Evolutionary conservation across 1,140 invertebrate genomes (phyloP).

Genomic region (Ctenoplectra terminalis): DNA sequence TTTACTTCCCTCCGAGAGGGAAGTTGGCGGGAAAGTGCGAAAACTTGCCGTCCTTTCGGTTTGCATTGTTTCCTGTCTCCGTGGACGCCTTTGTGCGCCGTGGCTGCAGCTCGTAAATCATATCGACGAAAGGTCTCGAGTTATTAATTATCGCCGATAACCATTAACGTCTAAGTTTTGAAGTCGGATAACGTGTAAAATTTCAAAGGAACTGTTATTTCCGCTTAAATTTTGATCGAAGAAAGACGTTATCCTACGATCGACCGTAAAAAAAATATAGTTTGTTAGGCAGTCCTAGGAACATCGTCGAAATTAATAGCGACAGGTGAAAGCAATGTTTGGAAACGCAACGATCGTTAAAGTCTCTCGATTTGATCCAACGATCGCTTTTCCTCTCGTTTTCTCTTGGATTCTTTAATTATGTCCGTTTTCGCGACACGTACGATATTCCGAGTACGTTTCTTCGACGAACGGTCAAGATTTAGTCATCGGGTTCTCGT

Average conservation of each 20-base stretch:
- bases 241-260: too few relatives aligned
- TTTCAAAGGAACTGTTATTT: too few relatives aligned
- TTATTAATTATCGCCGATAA: not conserved
- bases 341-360: constrained; percentile 19
- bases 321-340: constrained; percentile 35
- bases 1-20: constrained; percentile 18
- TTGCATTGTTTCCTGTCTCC: not conserved
- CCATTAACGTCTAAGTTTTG: not conserved
- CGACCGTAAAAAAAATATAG: not conserved
- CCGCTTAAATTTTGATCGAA: too few relatives aligned
- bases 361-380: not conserved
- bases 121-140: not conserved
- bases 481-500: not conserved
- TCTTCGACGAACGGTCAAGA: too few relatives aligned
- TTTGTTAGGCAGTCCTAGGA: not conserved
- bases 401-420: not conserved
- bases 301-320: constrained; percentile 15
- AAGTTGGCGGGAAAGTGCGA: constrained; percentile 32
- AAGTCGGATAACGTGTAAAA: too few relatives aligned
- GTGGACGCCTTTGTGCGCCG: too few relatives aligned
- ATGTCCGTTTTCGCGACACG: too few relatives aligned
- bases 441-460: too few relatives aligned
- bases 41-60: not conserved
- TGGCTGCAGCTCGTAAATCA: not conserved
- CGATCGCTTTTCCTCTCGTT: not conserved